Conservation (phyloP, 1,140 invertebrate genomes). For the Zaprionus tsacasi region DNA sequence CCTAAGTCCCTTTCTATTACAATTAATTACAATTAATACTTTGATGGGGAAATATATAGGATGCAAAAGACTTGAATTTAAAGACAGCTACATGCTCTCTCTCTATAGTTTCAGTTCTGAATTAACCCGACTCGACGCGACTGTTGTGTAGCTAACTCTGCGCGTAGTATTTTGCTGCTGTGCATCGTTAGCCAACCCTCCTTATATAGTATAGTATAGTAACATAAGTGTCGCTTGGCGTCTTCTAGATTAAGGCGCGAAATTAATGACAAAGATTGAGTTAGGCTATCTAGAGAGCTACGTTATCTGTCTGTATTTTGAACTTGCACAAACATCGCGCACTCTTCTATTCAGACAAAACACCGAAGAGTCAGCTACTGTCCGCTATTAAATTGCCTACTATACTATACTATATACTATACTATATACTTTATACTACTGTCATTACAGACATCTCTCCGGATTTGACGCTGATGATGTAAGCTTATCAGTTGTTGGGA, state of each 20-base stretch:
- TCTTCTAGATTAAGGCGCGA: conserved; percentile 51
- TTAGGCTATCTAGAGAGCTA: conserved; percentile 43
- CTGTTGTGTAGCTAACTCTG: conserved; percentile 12
- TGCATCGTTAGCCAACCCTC: conserved; percentile 5
- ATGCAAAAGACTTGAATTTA: neutral
- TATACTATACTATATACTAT: no score
- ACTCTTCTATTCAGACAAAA: conserved; percentile 14
- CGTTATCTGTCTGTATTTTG: conserved; percentile 37
- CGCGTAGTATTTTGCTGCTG: conserved; percentile 56
- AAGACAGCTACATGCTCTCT: neutral
- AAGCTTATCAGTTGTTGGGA: conserved; percentile 1
- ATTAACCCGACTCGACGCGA: neutral
- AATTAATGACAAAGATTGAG: conserved; percentile 60
- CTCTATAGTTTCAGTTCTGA: conserved; percentile 1
- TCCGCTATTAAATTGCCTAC: conserved; percentile 22
- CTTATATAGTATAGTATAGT: conserved; percentile 63
- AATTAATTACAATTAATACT: neutral
- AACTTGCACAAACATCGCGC: no score
- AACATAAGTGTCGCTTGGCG: conserved; percentile 11
- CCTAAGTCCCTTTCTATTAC: neutral
- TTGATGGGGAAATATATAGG: neutral
- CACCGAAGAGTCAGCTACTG: conserved; percentile 18
- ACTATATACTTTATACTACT: neutral
- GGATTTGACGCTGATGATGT: neutral
- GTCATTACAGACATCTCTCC: neutral